phyloP scores from a whole-genome alignment of 2,888 invertebrate species.

The Steromphala cineraria region DNA sequence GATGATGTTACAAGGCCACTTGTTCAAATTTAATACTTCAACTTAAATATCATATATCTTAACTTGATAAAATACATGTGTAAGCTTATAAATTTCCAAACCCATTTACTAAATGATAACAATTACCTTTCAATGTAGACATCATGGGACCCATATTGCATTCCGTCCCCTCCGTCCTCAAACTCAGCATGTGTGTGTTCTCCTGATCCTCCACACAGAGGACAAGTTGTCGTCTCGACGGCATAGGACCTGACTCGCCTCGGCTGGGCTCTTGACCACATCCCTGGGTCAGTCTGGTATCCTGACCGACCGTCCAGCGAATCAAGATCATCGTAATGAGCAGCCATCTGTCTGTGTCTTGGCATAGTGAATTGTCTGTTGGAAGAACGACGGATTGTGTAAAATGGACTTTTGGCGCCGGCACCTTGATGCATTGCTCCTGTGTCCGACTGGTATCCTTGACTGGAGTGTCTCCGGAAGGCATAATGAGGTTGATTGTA shows the following conservation, averaged over 20 bases:
- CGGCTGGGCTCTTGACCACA: not conserved
- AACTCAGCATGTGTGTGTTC: conserved; percentile 59
- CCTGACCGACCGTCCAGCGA: not conserved
- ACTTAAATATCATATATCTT: too few relatives aligned
- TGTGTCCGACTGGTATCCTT: not conserved
- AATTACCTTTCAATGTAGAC: not conserved
- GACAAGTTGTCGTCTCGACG: conserved; percentile 50
- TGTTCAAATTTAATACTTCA: too few relatives aligned
- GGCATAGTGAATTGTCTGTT: not conserved
- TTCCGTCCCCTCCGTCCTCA: conserved; percentile 36
- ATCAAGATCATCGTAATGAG: not conserved
- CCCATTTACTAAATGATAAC: not conserved
- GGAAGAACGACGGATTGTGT: conserved; percentile 25
- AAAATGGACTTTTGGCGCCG: conserved; percentile 19
- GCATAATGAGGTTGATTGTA: conserved; percentile 10
- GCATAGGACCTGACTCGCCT: conserved; percentile 13
- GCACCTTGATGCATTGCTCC: not conserved
- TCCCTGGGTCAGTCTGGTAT: not conserved
- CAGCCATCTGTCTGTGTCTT: not conserved
- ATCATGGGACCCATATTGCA: not conserved
- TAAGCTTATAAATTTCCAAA: too few relatives aligned
- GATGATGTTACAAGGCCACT: too few relatives aligned
- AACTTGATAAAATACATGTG: too few relatives aligned
- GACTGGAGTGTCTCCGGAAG: not conserved
- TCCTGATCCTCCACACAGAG: conserved; percentile 56